These are phyloP conservation scores for Agrochola litura DNA, from an alignment of 2,888 invertebrate genomes.

Conservation along the genomic window DNA sequence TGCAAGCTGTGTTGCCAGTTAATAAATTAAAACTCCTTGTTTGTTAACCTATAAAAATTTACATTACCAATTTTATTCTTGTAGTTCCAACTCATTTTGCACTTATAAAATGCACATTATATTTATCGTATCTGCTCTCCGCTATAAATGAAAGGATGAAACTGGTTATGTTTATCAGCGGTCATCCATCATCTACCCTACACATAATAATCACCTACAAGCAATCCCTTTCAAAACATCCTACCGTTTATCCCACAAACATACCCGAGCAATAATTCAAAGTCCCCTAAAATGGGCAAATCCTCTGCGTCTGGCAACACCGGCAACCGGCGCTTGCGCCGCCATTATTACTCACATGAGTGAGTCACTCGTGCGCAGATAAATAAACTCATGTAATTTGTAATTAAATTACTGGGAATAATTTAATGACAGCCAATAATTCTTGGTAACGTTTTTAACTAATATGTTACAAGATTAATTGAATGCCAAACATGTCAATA, in stretches of 20 bases:
- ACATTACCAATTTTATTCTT: background rate
- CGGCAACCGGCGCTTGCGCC: constrained; percentile 58
- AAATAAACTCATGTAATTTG: constrained; percentile 75
- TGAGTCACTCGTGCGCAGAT: constrained; percentile 82
- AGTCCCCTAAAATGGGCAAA: constrained; percentile 68
- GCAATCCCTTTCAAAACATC: constrained; percentile 42
- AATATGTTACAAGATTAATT: constrained; percentile 48
- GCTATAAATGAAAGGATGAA: background rate
- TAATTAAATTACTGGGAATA: constrained; percentile 84
- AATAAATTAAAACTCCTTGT: constrained; percentile 27
- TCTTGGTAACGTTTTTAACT: constrained; percentile 69
- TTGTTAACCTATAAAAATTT: background rate
- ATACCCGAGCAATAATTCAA: constrained; percentile 58
- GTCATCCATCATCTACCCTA: constrained; percentile 13
- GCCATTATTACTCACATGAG: constrained; percentile 77
- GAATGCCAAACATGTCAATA: constrained; percentile 43
- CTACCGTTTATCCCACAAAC: constrained; percentile 59
- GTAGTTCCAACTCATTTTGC: background rate
- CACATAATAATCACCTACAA: constrained; percentile 39
- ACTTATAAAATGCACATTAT: background rate
- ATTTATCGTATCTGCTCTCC: constrained; percentile 3
- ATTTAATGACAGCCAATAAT: constrained; percentile 76
- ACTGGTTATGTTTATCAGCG: constrained; percentile 1
- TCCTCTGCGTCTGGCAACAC: constrained; percentile 60
- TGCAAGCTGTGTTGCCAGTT: constrained; percentile 64